Evolutionary conservation across 2,113 vertebrate species (phyloP).

Genomic region (Excalfactoria chinensis): DNA sequence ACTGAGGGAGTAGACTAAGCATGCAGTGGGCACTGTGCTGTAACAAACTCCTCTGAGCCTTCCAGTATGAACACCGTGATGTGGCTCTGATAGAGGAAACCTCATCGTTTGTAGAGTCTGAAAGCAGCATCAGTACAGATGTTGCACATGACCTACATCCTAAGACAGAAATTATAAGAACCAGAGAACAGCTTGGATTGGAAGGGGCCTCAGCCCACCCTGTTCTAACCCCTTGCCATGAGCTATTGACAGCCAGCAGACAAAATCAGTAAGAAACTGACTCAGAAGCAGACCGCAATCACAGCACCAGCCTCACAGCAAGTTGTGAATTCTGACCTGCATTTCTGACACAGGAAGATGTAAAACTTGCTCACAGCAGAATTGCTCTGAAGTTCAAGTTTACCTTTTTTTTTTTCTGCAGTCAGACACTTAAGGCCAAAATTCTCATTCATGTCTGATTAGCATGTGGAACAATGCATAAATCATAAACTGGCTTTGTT

Average conservation of each 20-base stretch:
- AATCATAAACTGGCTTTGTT: not conserved
- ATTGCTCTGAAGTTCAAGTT: not conserved
- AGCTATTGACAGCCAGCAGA: not conserved
- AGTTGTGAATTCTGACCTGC: not conserved
- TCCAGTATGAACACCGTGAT: rapidly evolving
- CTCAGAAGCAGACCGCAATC: not conserved
- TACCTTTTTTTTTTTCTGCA: not conserved
- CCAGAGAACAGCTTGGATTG: not conserved
- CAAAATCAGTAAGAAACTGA: not conserved
- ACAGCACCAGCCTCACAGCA: not conserved
- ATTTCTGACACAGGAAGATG: not conserved
- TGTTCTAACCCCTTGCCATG: not conserved
- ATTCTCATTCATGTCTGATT: not conserved
- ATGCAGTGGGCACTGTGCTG: not conserved
- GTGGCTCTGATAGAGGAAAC: not conserved
- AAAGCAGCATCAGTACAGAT: not conserved
- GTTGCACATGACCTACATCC: not conserved
- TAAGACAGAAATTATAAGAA: slow-evolving; percentile 5
- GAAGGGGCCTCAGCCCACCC: not conserved
- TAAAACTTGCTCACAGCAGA: not conserved
- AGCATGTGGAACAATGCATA: rapidly evolving
- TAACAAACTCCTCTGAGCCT: not conserved
- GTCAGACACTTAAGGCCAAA: not conserved
- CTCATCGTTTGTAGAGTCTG: not conserved
- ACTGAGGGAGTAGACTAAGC: not conserved